Base-by-base conservation (phyloP, 2,888 invertebrate species). In the Desoria tigrina region DNA sequence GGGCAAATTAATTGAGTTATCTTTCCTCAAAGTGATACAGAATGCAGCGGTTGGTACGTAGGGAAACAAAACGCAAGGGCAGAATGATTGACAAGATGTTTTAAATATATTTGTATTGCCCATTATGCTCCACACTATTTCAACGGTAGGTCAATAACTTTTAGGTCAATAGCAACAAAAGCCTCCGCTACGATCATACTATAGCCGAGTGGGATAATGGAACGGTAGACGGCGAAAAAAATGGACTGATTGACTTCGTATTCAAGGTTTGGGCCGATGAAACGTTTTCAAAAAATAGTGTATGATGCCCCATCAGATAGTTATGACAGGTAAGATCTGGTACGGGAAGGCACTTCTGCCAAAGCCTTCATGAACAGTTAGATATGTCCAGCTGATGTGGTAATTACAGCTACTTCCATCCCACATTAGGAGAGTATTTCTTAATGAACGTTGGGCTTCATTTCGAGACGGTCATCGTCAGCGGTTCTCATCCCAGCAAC, bases 371-470 rank as follows among this genome's bases (percentile, higher is more conserved):
- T 6, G 16, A 45, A 45, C 45, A 45, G 45, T 45, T 45, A 45
- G n/a, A n/a, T n/a, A 21, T 45, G 45, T 45, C 45, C 45, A 45
- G 45, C 45, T 45, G 45, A 45, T 45, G 45, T 16, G 45, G 45
- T 21, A 45, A 45, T 45, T 45, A 45, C 45, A 45, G 45, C 45
- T 45, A 45, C 45, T 45, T 45, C 45, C 45, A 45, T 21, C 45
- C 21, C 32, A 32, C 32, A 4, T 32, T 32, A 32, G 4, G n/a
- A 32, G 11, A 32, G 4, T 32, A 4, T 32, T 32, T 32, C 32
- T 32, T 32, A 32, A 32, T 32, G 32, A 32, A 32, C 32, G 32
- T 32, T 32, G 32, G 11, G 11, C 11, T 32, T 32, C 32, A 4
- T 4, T 11, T 32, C 11, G 4, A 32, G 32, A 4, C 32, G 4